Conservation (phyloP, 2,888 invertebrate species). For the Drosophila pegasa region DNA sequence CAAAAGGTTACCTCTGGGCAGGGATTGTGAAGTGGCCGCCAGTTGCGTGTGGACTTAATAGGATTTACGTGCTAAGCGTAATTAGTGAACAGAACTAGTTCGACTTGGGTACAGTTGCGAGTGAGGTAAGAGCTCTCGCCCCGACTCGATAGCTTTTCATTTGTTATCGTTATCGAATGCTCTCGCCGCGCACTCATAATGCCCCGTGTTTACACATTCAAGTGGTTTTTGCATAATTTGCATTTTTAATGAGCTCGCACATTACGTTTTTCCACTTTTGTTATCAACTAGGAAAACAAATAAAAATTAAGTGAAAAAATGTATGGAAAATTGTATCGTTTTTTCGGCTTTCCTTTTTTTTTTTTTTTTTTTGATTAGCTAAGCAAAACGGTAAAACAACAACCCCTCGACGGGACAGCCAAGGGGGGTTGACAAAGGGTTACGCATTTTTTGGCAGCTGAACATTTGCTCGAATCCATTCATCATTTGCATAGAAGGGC, state of each 20-base stretch:
- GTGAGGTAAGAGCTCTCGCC: not conserved
- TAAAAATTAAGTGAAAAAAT: conserved; percentile 78
- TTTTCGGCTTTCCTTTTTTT: conserved; percentile 19
- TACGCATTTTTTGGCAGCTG: conserved; percentile 39
- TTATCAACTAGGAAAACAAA: conserved; percentile 75
- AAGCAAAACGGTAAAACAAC: conserved; percentile 40
- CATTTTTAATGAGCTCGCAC: conserved; percentile 71
- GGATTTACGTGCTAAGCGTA: conserved; percentile 70
- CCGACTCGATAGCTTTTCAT: conserved; percentile 20
- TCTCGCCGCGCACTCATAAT: conserved; percentile 15
- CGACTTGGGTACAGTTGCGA: conserved; percentile 34
- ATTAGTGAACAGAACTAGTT: conserved; percentile 47
- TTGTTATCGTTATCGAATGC: conserved; percentile 39
- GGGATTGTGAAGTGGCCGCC: conserved; percentile 46
- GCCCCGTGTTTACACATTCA: conserved; percentile 76
- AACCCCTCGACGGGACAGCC: conserved; percentile 42
- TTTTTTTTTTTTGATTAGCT: conserved; percentile 51
- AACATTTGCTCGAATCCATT: conserved; percentile 45
- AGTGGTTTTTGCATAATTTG: conserved; percentile 74
- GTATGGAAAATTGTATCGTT: conserved; percentile 56
- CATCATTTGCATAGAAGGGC: conserved; percentile 69
- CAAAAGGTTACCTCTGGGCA: conserved; percentile 52
- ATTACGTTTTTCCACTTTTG: conserved; percentile 54
- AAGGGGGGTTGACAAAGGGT: conserved; percentile 48
- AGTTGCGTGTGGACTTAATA: conserved; percentile 66